Evolutionary conservation across 2,888 invertebrate genomes (phyloP), one percentile per base, ranked within the genome.

Genomic region (Andrena haemorrhoa): DNA sequence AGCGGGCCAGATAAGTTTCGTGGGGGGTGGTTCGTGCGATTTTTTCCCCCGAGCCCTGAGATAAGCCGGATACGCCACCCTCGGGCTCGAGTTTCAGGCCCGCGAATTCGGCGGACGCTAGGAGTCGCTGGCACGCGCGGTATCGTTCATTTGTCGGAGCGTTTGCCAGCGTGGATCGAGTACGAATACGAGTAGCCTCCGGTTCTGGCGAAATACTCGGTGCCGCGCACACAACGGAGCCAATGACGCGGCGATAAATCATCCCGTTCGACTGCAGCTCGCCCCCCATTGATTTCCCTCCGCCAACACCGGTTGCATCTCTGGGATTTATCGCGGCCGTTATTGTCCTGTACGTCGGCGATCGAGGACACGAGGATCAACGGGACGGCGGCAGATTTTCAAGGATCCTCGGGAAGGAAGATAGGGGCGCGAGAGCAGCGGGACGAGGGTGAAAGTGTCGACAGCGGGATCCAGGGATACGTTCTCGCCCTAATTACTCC

Each of bases 221-320:
- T 35, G 56, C 31, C 26, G 56, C 41, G 47, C 23, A 23, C 33
- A 20, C 41, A 31, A 58, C 65, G 58, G n/a, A 23, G 60, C 66
- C 81, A 74, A 70, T 74, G 81, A 81, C 64, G 70, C 79, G 66
- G 33, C 53, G 79, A 79, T 82, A 79, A 74, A 82, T 82, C 79
- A 82, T 82, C 65, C 20, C 33, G 80, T 35, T 66, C 63, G 64
- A 56, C 33, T 75, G 65, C 66, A 33, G 51, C 51, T 61, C n/a
- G 61, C 10, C 71, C 41, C 60, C 53, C 79, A 75, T 75, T 79
- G 79, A 79, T 75, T 79, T 79, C 70, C 41, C 64, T 49, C 12
- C 60, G 65, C 56, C 53, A 41, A 73, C 60, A 66, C 75, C 70
- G 61, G 70, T 66, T 60, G 51, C 63, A n/a, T 29, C 33, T 23